A percentile compares a stretch with the other conserved stretches of the same genome.
Conservation (phyloP, 2,888 invertebrate genomes). For the Gnatocerus cornutus region DNA sequence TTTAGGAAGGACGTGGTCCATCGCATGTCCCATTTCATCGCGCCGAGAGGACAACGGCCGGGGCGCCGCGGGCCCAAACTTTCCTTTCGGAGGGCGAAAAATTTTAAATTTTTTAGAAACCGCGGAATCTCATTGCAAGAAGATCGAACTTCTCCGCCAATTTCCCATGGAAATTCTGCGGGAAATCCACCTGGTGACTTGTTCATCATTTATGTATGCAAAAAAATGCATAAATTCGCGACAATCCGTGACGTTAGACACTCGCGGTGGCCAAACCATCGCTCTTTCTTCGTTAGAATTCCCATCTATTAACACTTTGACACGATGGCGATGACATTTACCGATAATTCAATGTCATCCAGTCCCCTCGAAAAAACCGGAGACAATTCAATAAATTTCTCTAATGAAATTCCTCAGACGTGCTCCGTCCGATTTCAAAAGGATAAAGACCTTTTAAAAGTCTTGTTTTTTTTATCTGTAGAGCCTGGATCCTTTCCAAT, state of each 20-base stretch:
- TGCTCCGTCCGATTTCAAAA: constrained; percentile 21
- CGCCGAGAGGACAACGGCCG: constrained; percentile 31
- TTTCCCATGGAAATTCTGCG: no score
- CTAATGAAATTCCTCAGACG: constrained; percentile 40
- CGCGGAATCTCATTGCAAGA: no score
- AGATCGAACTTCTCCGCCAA: no score
- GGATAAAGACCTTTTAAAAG: constrained; percentile 36
- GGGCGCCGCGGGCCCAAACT: not conserved
- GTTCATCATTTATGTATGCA: no score
- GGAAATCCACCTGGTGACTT: no score
- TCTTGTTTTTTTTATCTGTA: constrained; percentile 4
- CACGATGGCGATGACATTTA: constrained; percentile 37
- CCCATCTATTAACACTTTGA: constrained; percentile 33
- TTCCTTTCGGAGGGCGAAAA: not conserved
- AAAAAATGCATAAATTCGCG: no score
- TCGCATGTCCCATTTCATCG: constrained; percentile 33
- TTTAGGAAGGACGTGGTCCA: constrained; percentile 17
- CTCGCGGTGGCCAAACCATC: not conserved
- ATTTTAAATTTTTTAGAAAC: no score
- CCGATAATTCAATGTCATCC: constrained; percentile 41
- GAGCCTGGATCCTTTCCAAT: constrained; percentile 45
- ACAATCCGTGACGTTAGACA: no score
- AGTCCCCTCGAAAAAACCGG: constrained; percentile 34
- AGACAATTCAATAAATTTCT: constrained; percentile 45
- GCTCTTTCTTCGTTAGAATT: constrained; percentile 16